Conservation (phyloP, 37 sponge, comb jelly and placozoan genomes). For the Axinella damicornis region DNA sequence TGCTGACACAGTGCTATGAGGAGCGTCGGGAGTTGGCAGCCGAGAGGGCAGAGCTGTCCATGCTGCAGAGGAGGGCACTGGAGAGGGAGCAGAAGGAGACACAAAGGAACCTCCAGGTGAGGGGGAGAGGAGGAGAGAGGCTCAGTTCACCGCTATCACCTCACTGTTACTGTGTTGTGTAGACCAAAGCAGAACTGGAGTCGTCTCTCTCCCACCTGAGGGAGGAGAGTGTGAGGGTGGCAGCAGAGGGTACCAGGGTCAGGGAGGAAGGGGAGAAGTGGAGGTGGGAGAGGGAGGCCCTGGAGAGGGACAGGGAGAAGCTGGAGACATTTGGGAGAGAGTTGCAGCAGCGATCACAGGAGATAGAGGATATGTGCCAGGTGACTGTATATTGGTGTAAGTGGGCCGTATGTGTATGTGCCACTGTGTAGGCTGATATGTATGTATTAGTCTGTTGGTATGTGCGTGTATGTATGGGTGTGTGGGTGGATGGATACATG, state of each 20-base stretch:
- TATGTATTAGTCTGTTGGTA: too few species aligned
- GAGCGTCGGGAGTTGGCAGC: conserved; percentile 59
- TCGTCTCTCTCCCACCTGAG: conserved; percentile 8
- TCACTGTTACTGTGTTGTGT: background rate
- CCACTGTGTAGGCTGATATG: too few species aligned
- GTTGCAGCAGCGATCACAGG: conserved; percentile 33
- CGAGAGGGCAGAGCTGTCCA: conserved; percentile 61
- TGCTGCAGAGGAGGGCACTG: conserved; percentile 33
- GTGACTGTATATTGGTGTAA: conserved; percentile 12
- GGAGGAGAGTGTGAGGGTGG: conserved; percentile 38
- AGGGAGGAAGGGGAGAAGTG: conserved; percentile 26
- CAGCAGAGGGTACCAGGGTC: conserved; percentile 14
- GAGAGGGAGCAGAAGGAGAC: conserved; percentile 49
- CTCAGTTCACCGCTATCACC: too few species aligned
- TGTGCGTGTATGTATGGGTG: too few species aligned
- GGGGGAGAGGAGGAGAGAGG: background rate
- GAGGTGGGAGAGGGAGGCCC: background rate
- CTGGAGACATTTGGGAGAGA: conserved; percentile 13
- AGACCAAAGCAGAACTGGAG: conserved; percentile 58
- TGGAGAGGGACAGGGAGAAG: conserved; percentile 33
- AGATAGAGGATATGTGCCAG: conserved; percentile 44
- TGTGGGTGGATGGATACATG: too few species aligned
- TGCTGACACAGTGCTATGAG: conserved; percentile 73
- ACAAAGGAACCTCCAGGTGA: conserved; percentile 36
- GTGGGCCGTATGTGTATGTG: too few species aligned